Evolutionary conservation across 2,797 vertebrate species (phyloP), one percentile per base, ranked within the genome.

Genomic region (Muscicapa comitata): DNA sequence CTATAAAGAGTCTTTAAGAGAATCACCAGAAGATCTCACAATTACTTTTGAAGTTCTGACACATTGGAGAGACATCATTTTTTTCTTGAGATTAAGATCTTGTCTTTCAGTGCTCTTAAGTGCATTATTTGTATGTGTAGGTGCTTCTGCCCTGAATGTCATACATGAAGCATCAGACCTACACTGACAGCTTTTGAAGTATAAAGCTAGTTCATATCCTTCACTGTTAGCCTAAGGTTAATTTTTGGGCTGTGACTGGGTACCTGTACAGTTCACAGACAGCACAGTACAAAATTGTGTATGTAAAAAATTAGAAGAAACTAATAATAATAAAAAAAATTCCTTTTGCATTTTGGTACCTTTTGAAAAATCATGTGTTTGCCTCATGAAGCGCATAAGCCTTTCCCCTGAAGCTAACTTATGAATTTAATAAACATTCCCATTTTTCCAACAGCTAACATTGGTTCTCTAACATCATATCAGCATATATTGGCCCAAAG

Each of bases 1-100:
- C 95, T 94, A 66, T 94, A 95, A 97, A 95, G 91, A 88, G 87
- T 93, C 90, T 96, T 95, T 67, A 91, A 96, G 95, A 88, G 96
- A 95, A 96, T 88, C 95, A 97, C 93, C 59, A 66, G 93, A 91
- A 90, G 93, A 86, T 95, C 95, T 94, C 79, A 88, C 90, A 83
- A 80, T 95, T 86, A 79, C 38, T 77, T 80, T 65, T 86, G 86
- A 90, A 84, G 75, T 83, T 76, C 72, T 88, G 73, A 93, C 87
- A 88, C 73, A 58, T 23, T 66, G 76, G 65, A 84, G 68, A 95
- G 82, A 79, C 45, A 53, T 79, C 11, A 85, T 67, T 67, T 94
- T 96, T 96, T 85, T 33, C 77, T 33, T 38, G 58, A 80, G 70
- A 88, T 93, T 84, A 94, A 86, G 75, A 92, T 95, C 86, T 95